Conservation (phyloP, 2,797 vertebrate species). For the Petrocephalus sullivani region DNA sequence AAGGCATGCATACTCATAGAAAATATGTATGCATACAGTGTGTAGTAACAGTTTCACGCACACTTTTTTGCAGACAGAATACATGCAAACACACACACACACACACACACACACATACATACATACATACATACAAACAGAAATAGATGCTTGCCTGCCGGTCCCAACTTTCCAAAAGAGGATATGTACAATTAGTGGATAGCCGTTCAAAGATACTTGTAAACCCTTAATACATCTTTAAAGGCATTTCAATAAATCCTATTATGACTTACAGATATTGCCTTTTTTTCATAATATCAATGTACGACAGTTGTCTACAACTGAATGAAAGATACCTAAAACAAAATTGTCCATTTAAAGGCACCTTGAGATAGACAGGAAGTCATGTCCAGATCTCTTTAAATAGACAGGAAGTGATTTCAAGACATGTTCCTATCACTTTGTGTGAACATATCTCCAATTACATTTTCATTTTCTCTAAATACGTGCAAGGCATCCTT, state of each 20-base stretch:
- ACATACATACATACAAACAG: constrained; percentile 20
- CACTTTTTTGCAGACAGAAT: background rate
- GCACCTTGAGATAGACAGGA: background rate
- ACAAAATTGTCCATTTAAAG: constrained; percentile 5
- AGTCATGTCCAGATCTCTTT: constrained; percentile 4
- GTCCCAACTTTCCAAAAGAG: constrained; percentile 37
- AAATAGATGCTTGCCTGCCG: constrained; percentile 49
- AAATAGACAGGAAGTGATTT: constrained; percentile 3
- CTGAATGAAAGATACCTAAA: constrained; percentile 8
- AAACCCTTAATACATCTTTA: background rate
- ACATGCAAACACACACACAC: constrained; percentile 3
- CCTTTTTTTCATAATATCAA: background rate
- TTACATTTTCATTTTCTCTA: background rate
- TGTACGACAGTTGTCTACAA: background rate
- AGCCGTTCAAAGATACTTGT: background rate
- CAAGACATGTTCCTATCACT: background rate
- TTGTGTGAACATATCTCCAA: background rate
- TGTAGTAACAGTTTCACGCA: background rate
- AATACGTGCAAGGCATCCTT: background rate
- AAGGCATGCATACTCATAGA: constrained; percentile 20
- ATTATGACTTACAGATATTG: background rate
- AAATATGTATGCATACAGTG: background rate
- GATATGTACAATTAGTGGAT: background rate
- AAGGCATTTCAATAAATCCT: constrained; percentile 11
- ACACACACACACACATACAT: constrained; percentile 15